Evolutionary conservation across 2,888 invertebrate genomes (phyloP).

Genomic region (Drosophila anceps): DNA sequence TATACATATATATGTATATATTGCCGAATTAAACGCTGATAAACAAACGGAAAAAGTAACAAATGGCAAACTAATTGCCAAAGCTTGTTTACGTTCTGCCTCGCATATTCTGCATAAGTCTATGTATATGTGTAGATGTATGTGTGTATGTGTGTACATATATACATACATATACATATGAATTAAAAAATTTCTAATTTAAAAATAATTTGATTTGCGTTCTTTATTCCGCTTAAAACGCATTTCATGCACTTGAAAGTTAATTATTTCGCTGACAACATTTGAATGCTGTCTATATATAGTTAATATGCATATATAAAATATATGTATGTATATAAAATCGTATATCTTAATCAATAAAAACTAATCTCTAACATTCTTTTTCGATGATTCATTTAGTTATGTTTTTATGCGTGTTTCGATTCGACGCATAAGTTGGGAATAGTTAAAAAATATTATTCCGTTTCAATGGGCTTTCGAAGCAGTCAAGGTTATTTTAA

Average conservation of each 20-base stretch:
- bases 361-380: background rate
- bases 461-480: constrained; percentile 8
- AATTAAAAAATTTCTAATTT: constrained; percentile 6
- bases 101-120: constrained; percentile 10
- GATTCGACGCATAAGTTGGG: background rate
- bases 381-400: constrained; percentile 35
- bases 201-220: constrained; percentile 43
- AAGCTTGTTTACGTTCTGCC: constrained; percentile 56
- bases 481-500: constrained; percentile 20
- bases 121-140: background rate
- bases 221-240: constrained; percentile 8
- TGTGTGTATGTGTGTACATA: background rate
- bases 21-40: constrained; percentile 42
- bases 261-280: constrained; percentile 19
- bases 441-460: constrained; percentile 5
- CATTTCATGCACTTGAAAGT: constrained; percentile 46
- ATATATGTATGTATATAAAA: background rate
- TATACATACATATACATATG: background rate
- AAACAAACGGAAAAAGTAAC: constrained; percentile 39
- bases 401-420: constrained; percentile 12
- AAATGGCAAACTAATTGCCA: constrained; percentile 40
- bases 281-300: constrained; percentile 14
- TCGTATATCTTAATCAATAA: too few relatives aligned
- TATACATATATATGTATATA: constrained; percentile 2
- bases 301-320: background rate